Evolutionary conservation across 1,140 invertebrate species (phyloP).

Genomic region (Vanessa tameamea): DNA sequence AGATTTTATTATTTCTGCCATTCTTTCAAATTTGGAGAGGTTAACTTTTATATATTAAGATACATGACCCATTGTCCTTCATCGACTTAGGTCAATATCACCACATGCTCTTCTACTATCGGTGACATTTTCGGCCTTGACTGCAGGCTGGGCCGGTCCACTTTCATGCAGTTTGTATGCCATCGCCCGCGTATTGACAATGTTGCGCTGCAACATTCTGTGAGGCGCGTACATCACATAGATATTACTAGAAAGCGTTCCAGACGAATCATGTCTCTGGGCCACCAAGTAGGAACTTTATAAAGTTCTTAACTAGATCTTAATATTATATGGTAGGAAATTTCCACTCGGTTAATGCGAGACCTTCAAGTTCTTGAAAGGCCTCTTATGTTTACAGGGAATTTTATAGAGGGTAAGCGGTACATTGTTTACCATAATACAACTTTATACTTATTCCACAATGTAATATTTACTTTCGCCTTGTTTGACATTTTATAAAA

Average conservation of each 20-base stretch:
- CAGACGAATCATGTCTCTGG: conserved; percentile 58
- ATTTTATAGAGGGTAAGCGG: conserved; percentile 14
- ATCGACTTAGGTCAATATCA: not conserved
- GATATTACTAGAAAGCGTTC: conserved; percentile 69
- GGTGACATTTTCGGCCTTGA: conserved; percentile 43
- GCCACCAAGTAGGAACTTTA: conserved; percentile 49
- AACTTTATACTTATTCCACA: conserved; percentile 14
- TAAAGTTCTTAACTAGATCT: conserved; percentile 37
- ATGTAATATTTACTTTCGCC: conserved; percentile 9
- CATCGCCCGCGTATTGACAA: conserved; percentile 40
- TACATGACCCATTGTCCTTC: not conserved
- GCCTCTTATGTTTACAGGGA: conserved; percentile 4
- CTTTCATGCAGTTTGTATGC: conserved; percentile 64
- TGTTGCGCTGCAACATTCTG: conserved; percentile 48
- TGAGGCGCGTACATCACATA: conserved; percentile 50
- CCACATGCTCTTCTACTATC: not conserved
- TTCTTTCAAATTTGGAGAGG: too few species aligned
- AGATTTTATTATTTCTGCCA: too few species aligned
- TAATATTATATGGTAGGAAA: conserved; percentile 37
- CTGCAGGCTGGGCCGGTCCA: conserved; percentile 51
- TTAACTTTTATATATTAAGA: not conserved
- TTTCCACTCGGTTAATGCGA: conserved; percentile 23
- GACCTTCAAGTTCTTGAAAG: conserved; percentile 23
- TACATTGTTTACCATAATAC: conserved; percentile 12
- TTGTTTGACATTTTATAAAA: conserved; percentile 1